Base-by-base conservation (phyloP, 2,797 vertebrate species). In the Distichodus sexfasciatus region DNA sequence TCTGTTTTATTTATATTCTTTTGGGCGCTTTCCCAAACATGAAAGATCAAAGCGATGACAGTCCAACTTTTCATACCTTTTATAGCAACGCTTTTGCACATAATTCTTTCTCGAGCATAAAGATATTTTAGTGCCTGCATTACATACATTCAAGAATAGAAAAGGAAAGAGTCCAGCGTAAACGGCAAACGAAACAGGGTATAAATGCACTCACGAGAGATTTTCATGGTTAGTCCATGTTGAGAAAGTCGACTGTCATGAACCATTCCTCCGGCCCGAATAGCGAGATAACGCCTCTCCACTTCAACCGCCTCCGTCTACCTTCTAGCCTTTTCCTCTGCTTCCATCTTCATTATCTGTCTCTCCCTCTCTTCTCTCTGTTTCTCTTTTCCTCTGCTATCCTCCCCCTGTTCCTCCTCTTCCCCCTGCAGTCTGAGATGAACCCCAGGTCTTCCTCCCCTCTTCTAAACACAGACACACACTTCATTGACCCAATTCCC, bases 381-480 rank as follows among this genome's bases (percentile, higher is more conserved):
- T 50, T 24, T 11, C 58, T 33, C 50, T 11, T 47, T 66, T 14
- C 10, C 51, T 66, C 19, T 44, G 41, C 57, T 54, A n/a, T 43
- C 63, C 59, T 31, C 29, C 36, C 58, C 31, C 29, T 26, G 44
- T 51, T 48, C 53, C 55, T 58, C 59, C 74, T 33, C 55, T 69
- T 79, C 83, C 81, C 82, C 79, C 73, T 75, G 67, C 19, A 60
- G 67, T 68, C 68, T 66, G 38, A 72, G 61, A 60, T 17, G 29
- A 51, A 66, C 40, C 55, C 35, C 60, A 44, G 54, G n/a, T 3
- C 23, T 48, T 67, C 67, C 46, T 58, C 69, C 66, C 66, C 65
- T 51, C 60, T 68, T 65, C 41, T n/a, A 43, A 24, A 38, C 57
- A 64, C 71, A 10, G 57, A 58, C 69, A 23, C 43, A 66, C 31